Conservation (phyloP, 1,140 invertebrate species). For the Tyrophagus putrescentiae region DNA sequence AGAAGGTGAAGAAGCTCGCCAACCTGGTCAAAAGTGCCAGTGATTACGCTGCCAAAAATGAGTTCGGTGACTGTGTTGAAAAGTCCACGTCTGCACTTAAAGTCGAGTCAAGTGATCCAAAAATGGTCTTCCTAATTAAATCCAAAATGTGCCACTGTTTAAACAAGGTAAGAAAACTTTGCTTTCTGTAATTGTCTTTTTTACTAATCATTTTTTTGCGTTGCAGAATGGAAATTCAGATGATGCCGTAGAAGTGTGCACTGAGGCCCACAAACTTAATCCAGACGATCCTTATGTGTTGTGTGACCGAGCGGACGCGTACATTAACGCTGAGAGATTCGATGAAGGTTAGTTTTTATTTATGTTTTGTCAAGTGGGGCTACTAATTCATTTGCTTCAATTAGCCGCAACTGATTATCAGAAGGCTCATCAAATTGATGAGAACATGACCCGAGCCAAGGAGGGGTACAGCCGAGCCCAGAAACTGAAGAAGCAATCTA, state of each 20-base stretch:
- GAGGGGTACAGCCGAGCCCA: slow-evolving; percentile 78
- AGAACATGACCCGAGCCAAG: slow-evolving; percentile 59
- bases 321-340: slow-evolving; percentile 73
- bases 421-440: slow-evolving; percentile 68
- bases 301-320: slow-evolving; percentile 82
- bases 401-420: slow-evolving; percentile 72
- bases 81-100: slow-evolving; percentile 48
- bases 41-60: slow-evolving; percentile 46
- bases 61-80: slow-evolving; percentile 58
- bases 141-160: slow-evolving; percentile 37
- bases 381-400: slow-evolving; percentile 27
- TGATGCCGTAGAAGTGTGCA: slow-evolving; percentile 58
- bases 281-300: slow-evolving; percentile 56
- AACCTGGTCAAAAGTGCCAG: slow-evolving; percentile 64
- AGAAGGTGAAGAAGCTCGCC: slow-evolving; percentile 88
- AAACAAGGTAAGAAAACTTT: slow-evolving; percentile 36
- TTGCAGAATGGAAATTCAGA: slow-evolving; percentile 41
- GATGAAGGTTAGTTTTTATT: slow-evolving; percentile 55
- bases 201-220: slow-evolving; percentile 10
- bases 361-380: slow-evolving; percentile 18
- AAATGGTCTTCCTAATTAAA: slow-evolving; percentile 57
- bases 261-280: slow-evolving; percentile 57
- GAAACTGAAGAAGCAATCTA: slow-evolving; percentile 80
- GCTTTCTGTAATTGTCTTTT: slow-evolving; percentile 44
- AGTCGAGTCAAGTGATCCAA: slow-evolving; percentile 50